Evolutionary conservation across 1,140 invertebrate genomes (phyloP).

Genomic region (Nymphalis io): DNA sequence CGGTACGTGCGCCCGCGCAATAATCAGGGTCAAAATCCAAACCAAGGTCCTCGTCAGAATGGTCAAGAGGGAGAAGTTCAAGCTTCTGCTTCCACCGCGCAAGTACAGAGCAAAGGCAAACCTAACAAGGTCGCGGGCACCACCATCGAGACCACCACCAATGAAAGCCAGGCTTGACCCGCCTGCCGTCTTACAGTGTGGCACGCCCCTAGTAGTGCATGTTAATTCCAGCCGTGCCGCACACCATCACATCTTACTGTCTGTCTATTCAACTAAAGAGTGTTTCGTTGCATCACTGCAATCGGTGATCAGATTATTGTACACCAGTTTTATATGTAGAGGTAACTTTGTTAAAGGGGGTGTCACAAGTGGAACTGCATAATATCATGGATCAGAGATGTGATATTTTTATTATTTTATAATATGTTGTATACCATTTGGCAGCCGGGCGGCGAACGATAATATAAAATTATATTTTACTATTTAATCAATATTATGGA

Average conservation of each 20-base stretch:
- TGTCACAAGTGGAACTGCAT: slow-evolving; percentile 64
- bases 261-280: slow-evolving; percentile 47
- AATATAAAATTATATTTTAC: slow-evolving; percentile 42
- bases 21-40: slow-evolving; percentile 44
- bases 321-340: slow-evolving; percentile 41
- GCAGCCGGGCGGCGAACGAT: slow-evolving; percentile 37
- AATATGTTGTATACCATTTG: slow-evolving; percentile 53
- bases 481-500: slow-evolving; percentile 42
- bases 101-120: slow-evolving; percentile 59
- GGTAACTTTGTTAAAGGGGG: slow-evolving; percentile 44
- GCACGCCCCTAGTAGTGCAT: slow-evolving; percentile 62
- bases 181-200: slow-evolving; percentile 44
- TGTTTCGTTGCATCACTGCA: slow-evolving; percentile 38
- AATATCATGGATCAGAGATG: slow-evolving; percentile 73
- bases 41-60: slow-evolving; percentile 39
- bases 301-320: slow-evolving; percentile 39
- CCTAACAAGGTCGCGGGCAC: slow-evolving; percentile 54
- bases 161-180: slow-evolving; percentile 77
- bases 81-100: slow-evolving; percentile 50
- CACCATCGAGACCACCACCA: slow-evolving; percentile 72
- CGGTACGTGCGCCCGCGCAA: slow-evolving; percentile 64
- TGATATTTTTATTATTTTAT: slow-evolving; percentile 74
- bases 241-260: slow-evolving; percentile 57
- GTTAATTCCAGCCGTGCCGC: slow-evolving; percentile 60
- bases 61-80: slow-evolving; percentile 49